Base-by-base conservation (phyloP, 2,113 vertebrate species). In the Columba livia region DNA sequence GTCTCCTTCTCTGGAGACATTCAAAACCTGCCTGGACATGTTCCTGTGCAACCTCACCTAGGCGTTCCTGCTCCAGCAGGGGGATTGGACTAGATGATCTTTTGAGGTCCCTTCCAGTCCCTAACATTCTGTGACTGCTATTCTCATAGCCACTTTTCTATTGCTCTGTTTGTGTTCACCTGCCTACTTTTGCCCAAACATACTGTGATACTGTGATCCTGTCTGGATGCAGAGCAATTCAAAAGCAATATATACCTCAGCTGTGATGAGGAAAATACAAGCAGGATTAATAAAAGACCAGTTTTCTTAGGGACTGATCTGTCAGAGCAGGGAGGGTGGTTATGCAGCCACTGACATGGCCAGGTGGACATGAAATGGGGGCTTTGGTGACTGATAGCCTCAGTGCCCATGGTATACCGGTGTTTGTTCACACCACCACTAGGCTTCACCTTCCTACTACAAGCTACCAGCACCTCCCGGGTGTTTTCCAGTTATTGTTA, bases 341-440 rank as follows among this genome's bases (percentile, higher is more conserved):
- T 47, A 6, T 32, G 18, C 29, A 60, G 36, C 12, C 38, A 15
- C n/a, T 83, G 56, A 10, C 47, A 3, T 5, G 38, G 28, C 60
- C 67, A n/a, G 15, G 15, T 29, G 7, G 53, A 66, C 10, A 3
- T 13, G 32, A 83, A 69, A 50, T 1, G 5, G 51, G 44, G 21
- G 14, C 61, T 53, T 5, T 12, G 40, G 36, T 58, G 29, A 29
- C n/a, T 1, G 21, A n/a, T 53, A 51, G 21, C 18, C 28, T 60
- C 11, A 61, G 56, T 54, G 25, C 42, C 29, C 18, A 3, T 0
- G 0, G 31, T 9, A 6, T 34, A 25, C 6, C 34, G 5, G 3
- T 31, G 9, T 21, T 47, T 72, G 29, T 54, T 62, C 23, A 42
- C 25, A 6, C 12, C 40, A 15, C 25, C n/a, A 7, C 31, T 62